phyloP scores from a whole-genome alignment of 2,888 invertebrate genomes.

The Hirtodrosophila confusa region DNA sequence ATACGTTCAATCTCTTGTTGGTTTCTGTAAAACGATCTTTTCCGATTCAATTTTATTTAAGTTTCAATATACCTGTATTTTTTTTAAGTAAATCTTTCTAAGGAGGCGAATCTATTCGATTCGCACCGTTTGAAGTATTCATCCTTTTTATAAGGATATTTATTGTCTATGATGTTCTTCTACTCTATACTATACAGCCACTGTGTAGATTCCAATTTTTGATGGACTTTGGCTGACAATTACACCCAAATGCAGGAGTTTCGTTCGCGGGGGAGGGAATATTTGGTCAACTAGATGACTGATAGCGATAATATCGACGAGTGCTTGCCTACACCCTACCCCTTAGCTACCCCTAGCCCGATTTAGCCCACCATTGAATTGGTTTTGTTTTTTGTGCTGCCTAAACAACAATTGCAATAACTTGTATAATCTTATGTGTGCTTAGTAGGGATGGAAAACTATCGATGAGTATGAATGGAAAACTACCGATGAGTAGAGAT shows the following conservation, averaged over 20 bases:
- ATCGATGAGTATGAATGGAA: too few species aligned
- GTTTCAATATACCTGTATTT: too few species aligned
- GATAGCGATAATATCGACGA: slow-evolving; percentile 44
- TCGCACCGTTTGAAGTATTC: too few species aligned
- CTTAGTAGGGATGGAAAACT: background rate
- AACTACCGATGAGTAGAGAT: too few species aligned
- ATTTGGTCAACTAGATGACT: slow-evolving; percentile 62
- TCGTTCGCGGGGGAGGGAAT: slow-evolving; percentile 13
- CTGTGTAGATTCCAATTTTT: slow-evolving; percentile 28
- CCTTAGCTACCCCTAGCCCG: background rate
- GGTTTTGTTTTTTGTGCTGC: slow-evolving; percentile 14
- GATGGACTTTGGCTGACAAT: slow-evolving; percentile 32
- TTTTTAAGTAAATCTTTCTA: too few species aligned
- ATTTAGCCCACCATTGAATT: slow-evolving; percentile 13
- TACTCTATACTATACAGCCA: slow-evolving; percentile 1
- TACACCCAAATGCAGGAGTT: slow-evolving; percentile 19
- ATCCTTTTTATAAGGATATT: too few species aligned
- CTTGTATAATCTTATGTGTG: slow-evolving; percentile 8
- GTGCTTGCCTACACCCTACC: background rate
- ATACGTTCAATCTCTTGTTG: too few species aligned
- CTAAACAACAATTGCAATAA: slow-evolving; percentile 19
- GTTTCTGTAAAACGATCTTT: too few species aligned
- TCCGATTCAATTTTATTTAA: too few species aligned
- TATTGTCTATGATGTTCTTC: too few species aligned
- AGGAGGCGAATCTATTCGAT: too few species aligned